Evolutionary conservation across 2,888 invertebrate genomes (phyloP), one percentile per base, ranked within the genome.

Genomic region (Agrilus biguttatus): DNA sequence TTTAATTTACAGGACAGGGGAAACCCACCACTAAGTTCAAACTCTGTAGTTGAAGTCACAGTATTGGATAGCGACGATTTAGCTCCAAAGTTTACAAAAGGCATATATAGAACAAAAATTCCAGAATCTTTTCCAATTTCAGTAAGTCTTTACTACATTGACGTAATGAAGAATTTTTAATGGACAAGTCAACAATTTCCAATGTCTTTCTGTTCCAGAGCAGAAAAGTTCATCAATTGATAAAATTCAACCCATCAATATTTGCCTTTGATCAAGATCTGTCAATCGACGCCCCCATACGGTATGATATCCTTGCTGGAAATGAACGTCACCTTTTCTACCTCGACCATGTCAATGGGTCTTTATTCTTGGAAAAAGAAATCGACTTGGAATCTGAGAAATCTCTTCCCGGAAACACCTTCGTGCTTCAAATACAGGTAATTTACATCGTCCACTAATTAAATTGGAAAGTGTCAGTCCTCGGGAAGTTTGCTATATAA

Each of bases 31-130:
- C 75, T 75, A 47, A 81, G 77, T 53, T 71, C 80, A 6, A 84
- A 83, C 50, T 77, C 85, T 0, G 80, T 80, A 0, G 71, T 90
- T 4, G 75, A 72, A 42, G 74, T 90, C 38, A 69, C 72, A 32
- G 79, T 90, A 0, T 71, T 74, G 44, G 88, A 89, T 60, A 83
- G 82, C 47, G 89, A 89, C 52, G 88, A 89, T 63, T 67, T 86
- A 40, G 80, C 80, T 35, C 88, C 89, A 0, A 82, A 80, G 58
- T 91, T 90, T 57, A 83, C 86, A 0, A 75, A 77, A 47, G 83
- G 85, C 10, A 75, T 84, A 19, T 91, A 90, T 64, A 73, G 74
- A 45, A 83, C 85, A 1, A 80, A 77, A 60, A 80, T 90, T 48
- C 76, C 80, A n/a, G 90, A 90, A 59, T 83, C 83, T 61, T 83